phyloP scores from a whole-genome alignment of 2,113 vertebrate genomes.

The Glareola pratincola region DNA sequence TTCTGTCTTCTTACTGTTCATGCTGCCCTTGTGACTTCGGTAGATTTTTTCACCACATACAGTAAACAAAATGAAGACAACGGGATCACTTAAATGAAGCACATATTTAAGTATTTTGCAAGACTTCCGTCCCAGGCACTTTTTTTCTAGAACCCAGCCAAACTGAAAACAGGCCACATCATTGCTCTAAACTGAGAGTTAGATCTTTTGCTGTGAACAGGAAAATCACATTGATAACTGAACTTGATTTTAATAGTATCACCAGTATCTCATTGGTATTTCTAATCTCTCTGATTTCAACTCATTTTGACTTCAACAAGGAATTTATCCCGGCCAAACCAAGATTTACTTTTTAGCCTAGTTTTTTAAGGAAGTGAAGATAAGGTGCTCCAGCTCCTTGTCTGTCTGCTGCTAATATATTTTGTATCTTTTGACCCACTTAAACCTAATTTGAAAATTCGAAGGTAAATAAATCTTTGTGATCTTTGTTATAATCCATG shows the following conservation, averaged over 20 bases:
- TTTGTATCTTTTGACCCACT: neutral
- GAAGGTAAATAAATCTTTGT: neutral
- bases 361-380: neutral
- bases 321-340: neutral
- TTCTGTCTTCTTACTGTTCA: neutral
- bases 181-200: neutral
- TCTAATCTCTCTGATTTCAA: neutral
- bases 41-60: neutral
- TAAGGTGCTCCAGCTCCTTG: neutral
- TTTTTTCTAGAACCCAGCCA: neutral
- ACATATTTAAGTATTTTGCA: neutral
- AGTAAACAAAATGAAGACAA: neutral
- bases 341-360: neutral
- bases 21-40: neutral
- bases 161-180: neutral
- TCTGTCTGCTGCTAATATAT: neutral
- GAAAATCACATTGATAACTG: neutral
- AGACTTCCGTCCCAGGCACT: neutral
- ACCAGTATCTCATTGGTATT: neutral
- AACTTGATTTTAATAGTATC: neutral
- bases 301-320: neutral
- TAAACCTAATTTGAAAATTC: neutral
- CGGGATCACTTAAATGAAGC: neutral
- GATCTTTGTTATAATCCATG: neutral
- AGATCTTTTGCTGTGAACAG: neutral